Percentiles rank a stretch among this genome's conserved stretches.
Conservation (phyloP, 2,888 invertebrate species). For the Oxycera nigricornis region DNA sequence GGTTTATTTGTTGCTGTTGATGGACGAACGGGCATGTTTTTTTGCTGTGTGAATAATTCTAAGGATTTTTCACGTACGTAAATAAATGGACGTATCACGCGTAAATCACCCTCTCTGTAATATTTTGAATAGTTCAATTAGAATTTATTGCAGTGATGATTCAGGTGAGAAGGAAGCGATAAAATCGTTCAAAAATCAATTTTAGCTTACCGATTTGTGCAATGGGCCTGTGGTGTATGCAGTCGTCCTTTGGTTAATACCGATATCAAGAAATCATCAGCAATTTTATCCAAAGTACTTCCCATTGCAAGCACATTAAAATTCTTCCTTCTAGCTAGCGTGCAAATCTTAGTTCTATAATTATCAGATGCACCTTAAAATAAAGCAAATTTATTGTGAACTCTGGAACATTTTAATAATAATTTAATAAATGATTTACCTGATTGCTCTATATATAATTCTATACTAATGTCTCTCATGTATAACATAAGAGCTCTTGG, state of each 20-base stretch:
- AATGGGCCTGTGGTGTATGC: slow-evolving; percentile 80
- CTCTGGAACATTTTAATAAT: neutral
- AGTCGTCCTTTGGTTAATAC: slow-evolving; percentile 82
- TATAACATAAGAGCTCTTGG: slow-evolving; percentile 75
- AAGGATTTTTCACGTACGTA: slow-evolving; percentile 76
- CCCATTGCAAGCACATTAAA: slow-evolving; percentile 90
- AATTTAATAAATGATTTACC: slow-evolving; percentile 56
- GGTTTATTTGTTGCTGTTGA: slow-evolving; percentile 45
- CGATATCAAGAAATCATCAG: slow-evolving; percentile 81
- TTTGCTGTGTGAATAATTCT: slow-evolving; percentile 48
- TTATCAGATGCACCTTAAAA: slow-evolving; percentile 65
- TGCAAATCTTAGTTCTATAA: slow-evolving; percentile 68
- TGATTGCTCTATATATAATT: slow-evolving; percentile 78
- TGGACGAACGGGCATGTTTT: slow-evolving; percentile 48
- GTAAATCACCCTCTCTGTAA: slow-evolving; percentile 73
- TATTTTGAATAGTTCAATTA: too few relatives aligned
- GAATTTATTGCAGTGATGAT: too few relatives aligned
- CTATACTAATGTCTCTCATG: slow-evolving; percentile 74
- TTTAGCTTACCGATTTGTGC: slow-evolving; percentile 70
- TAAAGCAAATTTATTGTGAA: neutral
- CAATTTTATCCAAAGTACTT: slow-evolving; percentile 84
- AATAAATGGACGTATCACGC: slow-evolving; percentile 86
- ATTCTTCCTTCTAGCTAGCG: slow-evolving; percentile 75
- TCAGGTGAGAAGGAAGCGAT: too few relatives aligned
- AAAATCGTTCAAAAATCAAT: too few relatives aligned